Evolutionary conservation across 2,113 vertebrate species (phyloP).

Genomic region (Oncorhynchus mykiss): DNA sequence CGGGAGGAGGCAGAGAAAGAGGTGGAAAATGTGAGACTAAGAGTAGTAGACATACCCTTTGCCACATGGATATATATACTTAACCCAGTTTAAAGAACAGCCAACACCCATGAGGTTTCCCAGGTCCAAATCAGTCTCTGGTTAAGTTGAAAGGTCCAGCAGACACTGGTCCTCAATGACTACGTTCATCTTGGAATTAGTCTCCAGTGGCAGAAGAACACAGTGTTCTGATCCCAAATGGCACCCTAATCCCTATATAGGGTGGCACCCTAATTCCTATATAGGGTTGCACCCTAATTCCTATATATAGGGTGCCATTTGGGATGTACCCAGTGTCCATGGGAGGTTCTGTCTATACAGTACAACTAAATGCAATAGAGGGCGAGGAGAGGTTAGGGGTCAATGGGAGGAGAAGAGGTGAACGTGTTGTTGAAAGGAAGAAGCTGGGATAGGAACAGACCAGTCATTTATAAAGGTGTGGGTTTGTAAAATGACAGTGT

Average conservation of each 20-base stretch:
- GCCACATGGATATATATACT: conserved; percentile 35
- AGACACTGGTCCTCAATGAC: too few species aligned
- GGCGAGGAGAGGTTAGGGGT: background rate
- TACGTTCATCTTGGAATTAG: too few species aligned
- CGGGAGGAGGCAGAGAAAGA: too few species aligned
- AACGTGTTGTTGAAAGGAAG: background rate
- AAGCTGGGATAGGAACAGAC: background rate
- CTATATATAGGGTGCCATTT: too few species aligned
- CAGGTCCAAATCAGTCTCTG: too few species aligned
- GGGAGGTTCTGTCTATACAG: background rate
- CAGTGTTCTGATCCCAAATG: background rate
- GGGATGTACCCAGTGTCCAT: too few species aligned
- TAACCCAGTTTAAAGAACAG: conserved; percentile 31
- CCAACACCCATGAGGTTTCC: background rate
- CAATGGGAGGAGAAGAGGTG: background rate
- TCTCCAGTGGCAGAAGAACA: too few species aligned
- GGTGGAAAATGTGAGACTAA: background rate
- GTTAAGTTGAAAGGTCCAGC: background rate
- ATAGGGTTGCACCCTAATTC: background rate
- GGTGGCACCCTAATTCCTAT: too few species aligned
- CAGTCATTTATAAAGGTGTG: background rate
- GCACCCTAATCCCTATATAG: background rate
- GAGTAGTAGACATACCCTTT: background rate
- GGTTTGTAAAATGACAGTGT: background rate
- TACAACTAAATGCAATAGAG: background rate